phyloP scores from a whole-genome alignment of 2,113 vertebrate genomes.

The Nothocercus julius region DNA sequence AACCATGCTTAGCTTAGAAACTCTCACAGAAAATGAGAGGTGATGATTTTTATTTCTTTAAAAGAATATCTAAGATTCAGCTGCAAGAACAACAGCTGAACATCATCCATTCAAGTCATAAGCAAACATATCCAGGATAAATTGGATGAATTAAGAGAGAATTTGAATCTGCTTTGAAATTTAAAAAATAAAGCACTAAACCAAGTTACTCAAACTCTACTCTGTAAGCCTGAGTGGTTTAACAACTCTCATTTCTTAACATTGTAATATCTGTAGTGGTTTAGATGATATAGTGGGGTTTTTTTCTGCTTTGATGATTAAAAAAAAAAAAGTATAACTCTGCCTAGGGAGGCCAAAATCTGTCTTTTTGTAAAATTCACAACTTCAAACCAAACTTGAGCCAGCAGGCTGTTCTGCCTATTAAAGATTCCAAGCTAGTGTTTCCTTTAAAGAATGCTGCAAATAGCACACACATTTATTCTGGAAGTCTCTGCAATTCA shows the following conservation, averaged over 20 bases:
- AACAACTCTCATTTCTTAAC: background rate
- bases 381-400: background rate
- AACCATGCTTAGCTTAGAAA: background rate
- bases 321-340: background rate
- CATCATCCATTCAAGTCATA: background rate
- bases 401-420: background rate
- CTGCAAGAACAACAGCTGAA: background rate
- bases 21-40: background rate
- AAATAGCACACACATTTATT: conserved; percentile 14
- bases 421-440: background rate
- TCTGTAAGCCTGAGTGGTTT: background rate
- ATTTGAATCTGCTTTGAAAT: background rate
- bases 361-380: background rate
- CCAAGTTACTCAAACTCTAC: background rate
- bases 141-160: background rate
- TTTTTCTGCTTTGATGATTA: background rate
- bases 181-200: background rate
- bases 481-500: background rate
- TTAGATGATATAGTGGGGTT: background rate
- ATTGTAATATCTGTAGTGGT: no score
- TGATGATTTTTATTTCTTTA: background rate
- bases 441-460: background rate
- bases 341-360: background rate
- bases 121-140: background rate
- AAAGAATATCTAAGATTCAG: background rate